Conservation (phyloP, 2,888 invertebrate genomes). For the Pocota personata region DNA sequence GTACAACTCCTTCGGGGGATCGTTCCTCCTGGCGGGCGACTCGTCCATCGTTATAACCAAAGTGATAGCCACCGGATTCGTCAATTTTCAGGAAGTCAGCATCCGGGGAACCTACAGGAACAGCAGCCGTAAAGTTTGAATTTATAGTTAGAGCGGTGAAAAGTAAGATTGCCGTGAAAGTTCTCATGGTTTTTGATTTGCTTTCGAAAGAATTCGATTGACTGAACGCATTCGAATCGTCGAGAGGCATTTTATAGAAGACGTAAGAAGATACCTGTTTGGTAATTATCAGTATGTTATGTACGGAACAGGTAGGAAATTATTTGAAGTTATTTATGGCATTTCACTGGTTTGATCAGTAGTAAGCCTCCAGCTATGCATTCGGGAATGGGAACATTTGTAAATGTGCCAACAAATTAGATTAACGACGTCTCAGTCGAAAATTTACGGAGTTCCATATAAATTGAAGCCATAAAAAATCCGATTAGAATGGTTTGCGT, state of each 20-base stretch:
- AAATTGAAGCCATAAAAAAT: too few species aligned
- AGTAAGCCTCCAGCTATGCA: not conserved
- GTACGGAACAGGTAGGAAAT: not conserved
- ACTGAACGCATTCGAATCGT: constrained; percentile 30
- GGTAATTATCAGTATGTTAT: not conserved
- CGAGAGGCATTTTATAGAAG: constrained; percentile 15
- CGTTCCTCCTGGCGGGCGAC: constrained; percentile 50
- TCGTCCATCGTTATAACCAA: constrained; percentile 61
- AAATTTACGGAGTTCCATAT: too few species aligned
- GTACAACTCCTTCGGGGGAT: constrained; percentile 75
- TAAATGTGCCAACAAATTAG: too few species aligned
- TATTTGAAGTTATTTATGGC: not conserved
- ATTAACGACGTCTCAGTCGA: too few species aligned
- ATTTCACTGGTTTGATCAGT: not conserved
- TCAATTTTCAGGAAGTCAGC: constrained; percentile 19
- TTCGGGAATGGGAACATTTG: not conserved
- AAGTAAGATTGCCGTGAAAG: constrained; percentile 20
- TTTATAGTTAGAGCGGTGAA: not conserved
- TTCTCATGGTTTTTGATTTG: constrained; percentile 29
- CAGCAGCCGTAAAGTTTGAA: not conserved
- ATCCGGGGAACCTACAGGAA: not conserved
- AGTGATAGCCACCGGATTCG: constrained; percentile 52
- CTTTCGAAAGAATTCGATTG: not conserved
- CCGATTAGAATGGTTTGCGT: too few species aligned
- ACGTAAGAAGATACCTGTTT: not conserved